Base-by-base conservation (phyloP, 2,888 invertebrate species). In the Stenodera caucasica region DNA sequence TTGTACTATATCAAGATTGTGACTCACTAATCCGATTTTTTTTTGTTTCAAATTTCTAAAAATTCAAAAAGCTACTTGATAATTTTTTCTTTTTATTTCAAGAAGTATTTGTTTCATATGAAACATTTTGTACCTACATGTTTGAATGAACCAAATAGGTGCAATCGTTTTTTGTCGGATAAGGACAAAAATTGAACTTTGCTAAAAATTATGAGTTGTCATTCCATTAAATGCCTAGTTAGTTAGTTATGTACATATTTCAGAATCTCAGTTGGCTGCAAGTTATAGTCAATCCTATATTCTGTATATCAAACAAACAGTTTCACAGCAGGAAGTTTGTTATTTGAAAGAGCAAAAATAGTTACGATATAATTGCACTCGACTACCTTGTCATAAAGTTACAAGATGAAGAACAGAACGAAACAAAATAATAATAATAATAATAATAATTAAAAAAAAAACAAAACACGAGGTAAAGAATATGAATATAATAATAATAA, bases 301-400 rank as follows among this genome's bases (percentile, higher is more conserved):
- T 61, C 61, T 61, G 64, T 61, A 59, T 64, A 64, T 64, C 57
- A 61, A 56, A 63, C 59, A 53, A 64, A 67, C 65, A 63, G 67
- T 62, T 63, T 65, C 67, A 53, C 67, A 67, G 67, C 67, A 65
- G 67, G 67, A 65, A 65, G 63, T 67, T 65, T 55, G 59, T 63
- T 59, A 61, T 61, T 45, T 61, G 59, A 65, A 65, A 55, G 55
- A 61, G 62, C 40, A 62, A 64, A 60, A 55, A 64, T 64, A 40
- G 61, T 57, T 63, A 55, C 58, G 58, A 61, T 58, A 64, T 64
- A 64, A 64, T 64, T 64, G 64, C 64, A 49, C 53, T 49, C 37
- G 60, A 54, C 57, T 59, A 37, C 53, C 40, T 18, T 45, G 63
- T 60, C 63, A 60, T 60, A 63, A 58, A 61, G 14, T 15, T 15